phyloP scores from a whole-genome alignment of 2,113 vertebrate species.

The Lathamus discolor region DNA sequence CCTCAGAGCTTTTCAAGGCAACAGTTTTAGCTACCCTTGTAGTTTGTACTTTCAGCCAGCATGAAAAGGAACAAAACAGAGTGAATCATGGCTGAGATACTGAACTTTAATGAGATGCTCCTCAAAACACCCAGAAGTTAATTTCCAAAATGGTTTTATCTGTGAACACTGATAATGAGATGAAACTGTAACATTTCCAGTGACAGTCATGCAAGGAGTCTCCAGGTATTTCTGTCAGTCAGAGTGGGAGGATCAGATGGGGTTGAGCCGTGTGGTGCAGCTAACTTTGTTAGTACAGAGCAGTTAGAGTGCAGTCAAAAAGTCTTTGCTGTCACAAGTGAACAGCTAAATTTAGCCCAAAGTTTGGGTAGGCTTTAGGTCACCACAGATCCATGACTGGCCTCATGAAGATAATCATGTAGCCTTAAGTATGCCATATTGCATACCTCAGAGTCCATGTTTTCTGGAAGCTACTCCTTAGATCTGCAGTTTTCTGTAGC shows the following conservation, averaged over 20 bases:
- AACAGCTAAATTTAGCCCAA: neutral
- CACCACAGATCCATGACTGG: neutral
- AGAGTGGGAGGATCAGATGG: constrained; percentile 41
- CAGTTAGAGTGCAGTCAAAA: neutral
- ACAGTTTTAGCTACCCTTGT: neutral
- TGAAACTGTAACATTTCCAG: constrained; percentile 23
- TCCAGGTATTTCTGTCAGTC: constrained; percentile 58
- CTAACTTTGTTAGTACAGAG: neutral
- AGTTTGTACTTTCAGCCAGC: neutral
- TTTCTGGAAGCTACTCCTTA: neutral
- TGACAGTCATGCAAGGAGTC: neutral
- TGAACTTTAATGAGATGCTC: constrained; percentile 29
- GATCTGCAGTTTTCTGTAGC: neutral
- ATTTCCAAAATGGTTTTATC: constrained; percentile 45
- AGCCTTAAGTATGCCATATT: neutral
- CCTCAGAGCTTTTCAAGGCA: constrained; percentile 21
- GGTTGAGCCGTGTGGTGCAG: neutral
- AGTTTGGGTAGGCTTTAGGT: neutral
- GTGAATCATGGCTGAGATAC: constrained; percentile 9
- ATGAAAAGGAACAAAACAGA: neutral
- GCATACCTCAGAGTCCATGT: neutral
- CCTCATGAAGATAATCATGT: neutral
- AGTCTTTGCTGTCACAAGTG: neutral
- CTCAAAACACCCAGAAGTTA: neutral
- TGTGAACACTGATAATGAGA: constrained; percentile 35